phyloP scores from a whole-genome alignment of 1,140 invertebrate species.

The Lanistes nyassanus region DNA sequence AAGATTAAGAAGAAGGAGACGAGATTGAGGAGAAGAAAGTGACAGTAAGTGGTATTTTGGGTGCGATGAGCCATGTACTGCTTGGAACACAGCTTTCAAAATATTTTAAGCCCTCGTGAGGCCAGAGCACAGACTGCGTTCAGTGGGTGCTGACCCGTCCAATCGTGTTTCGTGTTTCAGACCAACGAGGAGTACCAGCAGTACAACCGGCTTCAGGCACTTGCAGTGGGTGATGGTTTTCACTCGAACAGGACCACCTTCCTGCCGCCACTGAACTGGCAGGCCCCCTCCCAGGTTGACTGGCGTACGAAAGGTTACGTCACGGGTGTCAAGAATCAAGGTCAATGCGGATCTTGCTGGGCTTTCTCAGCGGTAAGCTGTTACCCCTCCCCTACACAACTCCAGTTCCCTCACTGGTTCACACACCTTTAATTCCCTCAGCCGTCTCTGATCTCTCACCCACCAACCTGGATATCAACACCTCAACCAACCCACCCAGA shows the following conservation, averaged over 20 bases:
- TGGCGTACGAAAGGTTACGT: constrained; percentile 68
- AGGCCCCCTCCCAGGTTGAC: constrained; percentile 58
- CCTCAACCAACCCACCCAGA: constrained; percentile 48
- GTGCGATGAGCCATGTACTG: no score
- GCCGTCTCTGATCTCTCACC: constrained; percentile 20
- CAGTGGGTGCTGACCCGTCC: not conserved
- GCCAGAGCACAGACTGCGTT: not conserved
- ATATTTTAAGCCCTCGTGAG: not conserved
- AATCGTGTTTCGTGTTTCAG: not conserved
- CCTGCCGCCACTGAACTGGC: constrained; percentile 22
- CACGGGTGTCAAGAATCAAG: constrained; percentile 68
- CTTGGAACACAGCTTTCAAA: not conserved
- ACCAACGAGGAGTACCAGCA: constrained; percentile 10
- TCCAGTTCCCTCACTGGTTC: not conserved
- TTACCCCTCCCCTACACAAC: not conserved
- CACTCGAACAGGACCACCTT: constrained; percentile 8
- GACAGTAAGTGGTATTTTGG: not conserved
- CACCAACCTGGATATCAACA: constrained; percentile 48
- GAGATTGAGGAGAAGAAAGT: not conserved
- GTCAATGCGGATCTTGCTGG: constrained; percentile 60
- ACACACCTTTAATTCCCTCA: not conserved
- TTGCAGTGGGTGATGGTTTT: not conserved
- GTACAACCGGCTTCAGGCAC: constrained; percentile 21
- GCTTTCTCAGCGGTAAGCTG: constrained; percentile 56
- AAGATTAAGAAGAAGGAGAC: not conserved